A percentile compares a stretch with the other conserved stretches of the same genome.
These are phyloP conservation scores for Eurosta solidaginis DNA, from an alignment of 1,140 invertebrate species.

Conservation along the genomic window DNA sequence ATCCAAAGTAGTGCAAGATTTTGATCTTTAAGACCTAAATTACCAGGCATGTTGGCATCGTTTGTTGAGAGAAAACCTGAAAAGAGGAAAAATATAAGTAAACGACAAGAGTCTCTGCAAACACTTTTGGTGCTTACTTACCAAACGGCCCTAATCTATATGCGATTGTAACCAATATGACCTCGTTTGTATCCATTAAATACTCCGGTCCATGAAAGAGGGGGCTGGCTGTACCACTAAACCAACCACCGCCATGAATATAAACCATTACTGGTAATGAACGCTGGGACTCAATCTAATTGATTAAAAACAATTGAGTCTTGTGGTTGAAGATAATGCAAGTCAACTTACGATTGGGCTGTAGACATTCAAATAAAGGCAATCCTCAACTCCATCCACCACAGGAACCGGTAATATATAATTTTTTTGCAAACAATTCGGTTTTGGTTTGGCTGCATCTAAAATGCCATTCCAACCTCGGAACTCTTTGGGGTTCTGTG, in stretches of 20 bases:
- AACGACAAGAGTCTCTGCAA: neutral
- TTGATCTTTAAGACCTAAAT: conserved; percentile 68
- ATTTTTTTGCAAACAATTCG: conserved; percentile 57
- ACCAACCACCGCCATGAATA: conserved; percentile 62
- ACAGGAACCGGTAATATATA: conserved; percentile 47
- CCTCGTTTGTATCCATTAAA: conserved; percentile 53
- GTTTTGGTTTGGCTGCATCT: conserved; percentile 44
- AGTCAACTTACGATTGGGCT: conserved; percentile 61
- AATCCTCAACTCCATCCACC: conserved; percentile 63
- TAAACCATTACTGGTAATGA: conserved; percentile 60
- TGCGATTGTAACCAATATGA: conserved; percentile 51
- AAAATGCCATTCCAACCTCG: conserved; percentile 42
- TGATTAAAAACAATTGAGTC: neutral
- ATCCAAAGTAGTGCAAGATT: conserved; percentile 62
- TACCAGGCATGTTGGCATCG: conserved; percentile 60
- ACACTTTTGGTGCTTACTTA: neutral
- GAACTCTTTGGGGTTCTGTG: conserved; percentile 49
- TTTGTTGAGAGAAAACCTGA: conserved; percentile 57
- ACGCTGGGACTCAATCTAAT: neutral
- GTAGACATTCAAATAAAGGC: conserved; percentile 69
- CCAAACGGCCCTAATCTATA: conserved; percentile 54
- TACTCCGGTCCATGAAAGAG: conserved; percentile 58
- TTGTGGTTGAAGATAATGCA: neutral
- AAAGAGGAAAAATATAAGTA: neutral
- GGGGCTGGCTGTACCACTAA: conserved; percentile 53